These are phyloP conservation scores for Chloroceryle inda DNA, from an alignment of 2,797 vertebrate species.

Conservation along the genomic window DNA sequence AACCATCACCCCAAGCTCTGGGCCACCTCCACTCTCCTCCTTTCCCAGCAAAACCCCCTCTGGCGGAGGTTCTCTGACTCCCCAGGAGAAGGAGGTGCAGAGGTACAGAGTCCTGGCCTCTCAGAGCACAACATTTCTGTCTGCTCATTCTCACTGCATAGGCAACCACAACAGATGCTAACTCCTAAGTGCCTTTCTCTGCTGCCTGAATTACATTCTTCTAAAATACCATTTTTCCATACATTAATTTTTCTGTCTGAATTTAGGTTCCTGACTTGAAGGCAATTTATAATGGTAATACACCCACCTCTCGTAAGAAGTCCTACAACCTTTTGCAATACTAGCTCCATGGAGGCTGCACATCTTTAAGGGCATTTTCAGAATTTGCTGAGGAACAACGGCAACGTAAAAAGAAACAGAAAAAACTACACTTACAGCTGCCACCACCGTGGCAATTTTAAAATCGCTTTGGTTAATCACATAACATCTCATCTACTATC, in stretches of 20 bases:
- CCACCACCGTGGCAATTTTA: background rate
- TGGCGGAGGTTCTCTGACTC: background rate
- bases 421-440: background rate
- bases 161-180: background rate
- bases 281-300: background rate
- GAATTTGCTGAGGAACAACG: background rate
- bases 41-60: background rate
- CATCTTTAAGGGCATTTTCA: background rate
- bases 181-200: background rate
- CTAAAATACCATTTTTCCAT: background rate
- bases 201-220: background rate
- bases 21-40: background rate
- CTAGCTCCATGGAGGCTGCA: background rate
- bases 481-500: background rate
- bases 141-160: background rate
- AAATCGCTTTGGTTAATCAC: background rate
- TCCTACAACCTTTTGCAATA: background rate
- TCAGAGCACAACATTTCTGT: background rate
- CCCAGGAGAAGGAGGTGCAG: background rate
- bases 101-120: fast-evolving
- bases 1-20: background rate
- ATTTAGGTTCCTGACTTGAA: background rate
- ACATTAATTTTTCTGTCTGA: background rate
- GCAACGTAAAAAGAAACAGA: background rate
- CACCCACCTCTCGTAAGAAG: background rate